A percentile compares a stretch with the other conserved stretches of the same genome.
Evolutionary conservation across 2,113 vertebrate genomes (phyloP).

Genomic region (Pelvicachromis taeniatus): DNA sequence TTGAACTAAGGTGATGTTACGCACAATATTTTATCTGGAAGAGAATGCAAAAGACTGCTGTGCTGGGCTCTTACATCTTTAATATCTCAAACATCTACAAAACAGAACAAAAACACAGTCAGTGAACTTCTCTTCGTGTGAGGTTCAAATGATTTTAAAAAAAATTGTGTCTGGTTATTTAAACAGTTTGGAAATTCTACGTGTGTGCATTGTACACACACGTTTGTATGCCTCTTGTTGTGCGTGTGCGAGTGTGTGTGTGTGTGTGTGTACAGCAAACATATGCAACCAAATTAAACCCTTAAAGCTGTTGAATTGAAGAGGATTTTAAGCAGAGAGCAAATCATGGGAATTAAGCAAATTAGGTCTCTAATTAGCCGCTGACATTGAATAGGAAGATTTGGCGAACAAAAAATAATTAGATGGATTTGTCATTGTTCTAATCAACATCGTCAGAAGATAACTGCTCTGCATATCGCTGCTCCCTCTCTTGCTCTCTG

Average conservation of each 20-base stretch:
- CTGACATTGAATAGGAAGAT: conserved; percentile 68
- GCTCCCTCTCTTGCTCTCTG: neutral
- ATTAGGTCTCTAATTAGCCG: conserved; percentile 73
- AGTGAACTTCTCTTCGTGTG: neutral
- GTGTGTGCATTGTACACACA: neutral
- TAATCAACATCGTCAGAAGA: conserved; percentile 48
- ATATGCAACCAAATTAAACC: conserved; percentile 77
- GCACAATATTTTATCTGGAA: neutral
- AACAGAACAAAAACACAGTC: neutral
- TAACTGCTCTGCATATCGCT: neutral
- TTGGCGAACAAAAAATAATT: conserved; percentile 69
- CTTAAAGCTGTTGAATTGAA: conserved; percentile 75
- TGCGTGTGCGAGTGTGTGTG: conserved; percentile 3
- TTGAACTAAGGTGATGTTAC: neutral
- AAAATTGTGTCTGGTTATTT: neutral
- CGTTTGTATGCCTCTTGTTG: neutral
- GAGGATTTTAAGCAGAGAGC: conserved; percentile 73
- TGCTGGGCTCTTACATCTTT: neutral
- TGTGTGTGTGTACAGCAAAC: conserved; percentile 58
- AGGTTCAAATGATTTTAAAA: neutral
- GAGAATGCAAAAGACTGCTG: neutral
- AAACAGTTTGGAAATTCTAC: neutral
- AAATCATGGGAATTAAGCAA: conserved; percentile 77
- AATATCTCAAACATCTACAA: neutral
- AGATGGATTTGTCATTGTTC: conserved; percentile 67